phyloP scores from a whole-genome alignment of 2,113 vertebrate genomes.

The Narcine bancroftii region DNA sequence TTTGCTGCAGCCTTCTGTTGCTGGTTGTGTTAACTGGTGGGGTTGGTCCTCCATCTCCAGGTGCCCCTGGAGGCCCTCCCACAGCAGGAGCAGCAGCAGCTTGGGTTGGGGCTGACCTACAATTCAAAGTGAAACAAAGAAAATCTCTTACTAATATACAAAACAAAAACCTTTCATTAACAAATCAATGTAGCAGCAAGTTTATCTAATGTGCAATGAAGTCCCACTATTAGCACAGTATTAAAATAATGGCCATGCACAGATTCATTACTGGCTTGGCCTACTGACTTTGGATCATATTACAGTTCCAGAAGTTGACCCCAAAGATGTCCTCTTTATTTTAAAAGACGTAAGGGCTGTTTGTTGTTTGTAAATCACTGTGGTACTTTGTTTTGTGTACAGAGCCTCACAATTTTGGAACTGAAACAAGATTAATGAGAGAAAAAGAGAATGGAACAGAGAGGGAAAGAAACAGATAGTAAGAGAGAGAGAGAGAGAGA shows the following conservation, averaged over 20 bases:
- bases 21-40: conserved; percentile 67
- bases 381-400: not conserved
- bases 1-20: conserved; percentile 81
- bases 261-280: not conserved
- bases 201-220: not conserved
- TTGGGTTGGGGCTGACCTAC: conserved; percentile 68
- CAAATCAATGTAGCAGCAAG: conserved; percentile 15
- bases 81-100: conserved; percentile 53
- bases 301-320: not conserved
- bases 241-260: too few relatives aligned
- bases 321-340: not conserved
- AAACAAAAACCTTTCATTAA: too few relatives aligned
- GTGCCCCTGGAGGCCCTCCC: conserved; percentile 23
- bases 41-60: conserved; percentile 51
- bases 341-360: not conserved
- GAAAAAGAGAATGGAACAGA: too few relatives aligned
- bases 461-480: too few relatives aligned
- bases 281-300: not conserved
- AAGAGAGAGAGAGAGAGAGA: too few relatives aligned
- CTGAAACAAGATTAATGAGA: not conserved
- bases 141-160: not conserved
- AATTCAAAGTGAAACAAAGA: conserved; percentile 38
- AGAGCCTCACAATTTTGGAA: not conserved
- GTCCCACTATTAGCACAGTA: not conserved
- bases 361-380: not conserved